These are phyloP conservation scores for Megaceryle maxima DNA, from an alignment of 2,113 vertebrate species.

Conservation along the genomic window DNA sequence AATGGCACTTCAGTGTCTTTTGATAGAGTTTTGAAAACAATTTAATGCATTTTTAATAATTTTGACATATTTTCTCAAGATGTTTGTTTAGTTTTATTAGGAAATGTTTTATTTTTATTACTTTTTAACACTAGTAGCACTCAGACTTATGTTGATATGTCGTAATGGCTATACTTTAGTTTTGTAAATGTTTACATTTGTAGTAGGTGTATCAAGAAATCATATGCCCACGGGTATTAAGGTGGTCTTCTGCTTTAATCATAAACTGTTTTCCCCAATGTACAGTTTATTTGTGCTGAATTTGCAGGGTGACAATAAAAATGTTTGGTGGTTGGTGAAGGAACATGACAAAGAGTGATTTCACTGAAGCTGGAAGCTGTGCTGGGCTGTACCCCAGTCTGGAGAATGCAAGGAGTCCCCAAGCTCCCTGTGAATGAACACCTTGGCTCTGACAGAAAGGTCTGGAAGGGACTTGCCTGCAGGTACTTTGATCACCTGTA, in stretches of 20 bases:
- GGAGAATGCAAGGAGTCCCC: neutral
- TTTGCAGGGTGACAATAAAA: neutral
- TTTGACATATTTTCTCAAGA: neutral
- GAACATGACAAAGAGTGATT: neutral
- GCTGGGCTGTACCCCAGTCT: neutral
- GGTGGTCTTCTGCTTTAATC: neutral
- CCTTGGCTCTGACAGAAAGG: neutral
- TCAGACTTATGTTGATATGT: neutral
- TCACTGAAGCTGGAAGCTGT: neutral
- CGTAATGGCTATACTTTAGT: neutral
- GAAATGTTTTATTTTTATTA: neutral
- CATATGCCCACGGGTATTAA: neutral
- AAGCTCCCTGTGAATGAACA: rapidly evolving
- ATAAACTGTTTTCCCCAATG: neutral
- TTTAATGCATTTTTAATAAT: neutral
- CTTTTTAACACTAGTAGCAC: rapidly evolving
- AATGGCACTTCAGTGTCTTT: neutral
- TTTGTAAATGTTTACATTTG: neutral
- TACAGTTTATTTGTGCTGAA: neutral
- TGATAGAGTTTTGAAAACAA: neutral
- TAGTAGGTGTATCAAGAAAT: neutral
- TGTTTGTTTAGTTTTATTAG: neutral
- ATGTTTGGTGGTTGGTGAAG: neutral
- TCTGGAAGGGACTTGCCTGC: neutral
- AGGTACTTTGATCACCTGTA: neutral